Percentiles rank a stretch among this genome's conserved stretches.
These are phyloP conservation scores for Stictonetta naevosa DNA, from an alignment of 2,113 vertebrate species.

Conservation along the genomic window DNA sequence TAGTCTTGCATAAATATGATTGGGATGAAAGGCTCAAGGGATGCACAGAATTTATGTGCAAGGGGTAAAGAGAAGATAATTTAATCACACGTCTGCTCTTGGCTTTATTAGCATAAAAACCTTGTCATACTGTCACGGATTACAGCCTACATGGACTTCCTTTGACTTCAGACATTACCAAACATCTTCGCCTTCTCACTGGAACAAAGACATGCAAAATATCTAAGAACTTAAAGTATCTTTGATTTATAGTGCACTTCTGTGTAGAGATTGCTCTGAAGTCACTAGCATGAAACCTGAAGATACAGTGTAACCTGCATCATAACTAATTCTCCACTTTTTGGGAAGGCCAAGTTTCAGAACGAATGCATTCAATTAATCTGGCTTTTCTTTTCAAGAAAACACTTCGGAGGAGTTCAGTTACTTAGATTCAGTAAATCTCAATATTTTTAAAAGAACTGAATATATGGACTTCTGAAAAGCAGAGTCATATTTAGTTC, in stretches of 20 bases:
- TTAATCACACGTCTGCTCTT: not conserved
- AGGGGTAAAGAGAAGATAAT: not conserved
- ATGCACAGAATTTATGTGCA: not conserved
- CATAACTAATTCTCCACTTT: not conserved
- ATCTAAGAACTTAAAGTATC: not conserved
- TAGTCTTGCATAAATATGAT: not conserved
- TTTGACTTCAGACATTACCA: not conserved
- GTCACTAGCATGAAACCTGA: not conserved
- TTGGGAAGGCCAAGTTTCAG: not conserved
- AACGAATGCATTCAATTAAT: not conserved
- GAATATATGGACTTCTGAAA: not conserved
- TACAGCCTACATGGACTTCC: not conserved
- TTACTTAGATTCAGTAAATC: not conserved
- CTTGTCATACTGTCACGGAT: not conserved
- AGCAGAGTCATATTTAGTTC: not conserved
- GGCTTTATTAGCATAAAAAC: not conserved
- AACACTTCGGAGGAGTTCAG: not conserved
- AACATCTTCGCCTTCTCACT: not conserved
- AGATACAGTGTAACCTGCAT: not conserved
- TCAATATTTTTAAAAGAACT: not conserved
- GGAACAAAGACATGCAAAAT: not conserved
- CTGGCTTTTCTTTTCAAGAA: not conserved
- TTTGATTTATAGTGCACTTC: not conserved
- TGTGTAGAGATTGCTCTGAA: not conserved
- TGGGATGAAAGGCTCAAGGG: not conserved